Base-by-base conservation (phyloP, 2,888 invertebrate genomes). In the Rhagium mordax region DNA sequence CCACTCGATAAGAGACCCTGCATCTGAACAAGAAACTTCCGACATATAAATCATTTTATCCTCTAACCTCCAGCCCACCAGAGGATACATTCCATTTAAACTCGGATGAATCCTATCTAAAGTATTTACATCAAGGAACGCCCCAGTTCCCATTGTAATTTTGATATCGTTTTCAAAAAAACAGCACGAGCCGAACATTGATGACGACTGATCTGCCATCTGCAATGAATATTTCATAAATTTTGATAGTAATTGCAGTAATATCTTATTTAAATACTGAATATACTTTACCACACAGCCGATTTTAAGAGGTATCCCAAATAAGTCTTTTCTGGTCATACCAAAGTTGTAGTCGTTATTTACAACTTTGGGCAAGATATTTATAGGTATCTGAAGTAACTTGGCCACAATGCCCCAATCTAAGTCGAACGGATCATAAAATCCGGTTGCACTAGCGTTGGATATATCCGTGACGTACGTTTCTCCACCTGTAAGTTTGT, bases 391-490 rank as follows among this genome's bases (percentile, higher is more conserved):
- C 72, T 92, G 91, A 81, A 97, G 91, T n/a, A 89, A 88, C 79
- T 94, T 90, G 8, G 93, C 92, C 90, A 93, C 93, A 6, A 88
- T 89, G 0, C 96, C 95, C 97, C 98, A 99, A 75, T 92, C 89
- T 89, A 96, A 90, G 75, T 94, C 92, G 86, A 96, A 99, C 0
- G 98, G 98, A 87, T 99, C 98, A 86, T 92, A 99, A 82, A 99
- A 91, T 1, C 97, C 98, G 0, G 98, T 97, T 1, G 96, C 94
- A 41, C 97, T 95, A 0, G 96, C 96, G 80, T 94, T 96, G 0
- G 96, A 96, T n/a, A 94, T 93, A 85, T 99, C 99, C 0, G 95
- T 95, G 71, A 96, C 92, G 86, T 96, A 95, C 24, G 91, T 85
- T 80, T 88, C 89, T 6, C 89, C 89, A 68, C 88, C 90, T 1